phyloP scores from a whole-genome alignment of 2,113 vertebrate species.

The Stomatorhinus ivindoensis region DNA sequence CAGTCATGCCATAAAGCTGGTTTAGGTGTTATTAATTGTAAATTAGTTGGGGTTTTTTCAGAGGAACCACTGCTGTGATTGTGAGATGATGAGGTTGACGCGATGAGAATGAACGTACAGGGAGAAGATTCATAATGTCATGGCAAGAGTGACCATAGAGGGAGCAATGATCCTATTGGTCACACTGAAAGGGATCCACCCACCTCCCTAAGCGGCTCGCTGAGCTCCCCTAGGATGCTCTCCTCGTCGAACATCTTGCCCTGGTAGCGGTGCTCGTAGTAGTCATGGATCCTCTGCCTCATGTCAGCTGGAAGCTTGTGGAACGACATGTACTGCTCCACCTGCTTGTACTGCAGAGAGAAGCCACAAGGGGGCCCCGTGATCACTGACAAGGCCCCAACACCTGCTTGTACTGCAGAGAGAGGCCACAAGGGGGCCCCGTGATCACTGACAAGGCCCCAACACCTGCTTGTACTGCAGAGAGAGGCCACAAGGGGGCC shows the following conservation, averaged over 20 bases:
- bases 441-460: not conserved
- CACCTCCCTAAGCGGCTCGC: constrained; percentile 90
- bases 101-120: not conserved
- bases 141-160: not conserved
- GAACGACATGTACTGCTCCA: constrained; percentile 99
- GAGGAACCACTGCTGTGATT: not conserved
- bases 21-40: not conserved
- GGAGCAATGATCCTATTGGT: not conserved
- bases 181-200: constrained; percentile 21
- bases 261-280: constrained; percentile 96
- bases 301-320: constrained; percentile 93
- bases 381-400: not conserved
- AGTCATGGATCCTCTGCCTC: constrained; percentile 92
- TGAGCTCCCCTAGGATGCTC: constrained; percentile 93
- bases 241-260: constrained; percentile 99
- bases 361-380: constrained; percentile 4
- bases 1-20: not conserved
- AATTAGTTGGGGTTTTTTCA: not conserved
- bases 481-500: constrained; percentile 7
- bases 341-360: constrained; percentile 84
- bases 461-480: constrained; percentile 93
- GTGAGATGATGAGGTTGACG: not conserved
- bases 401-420: constrained; percentile 89
- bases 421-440: constrained; percentile 8
- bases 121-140: not conserved